These are phyloP conservation scores for Desoria tigrina DNA, from an alignment of 2,888 invertebrate genomes.

Conservation along the genomic window DNA sequence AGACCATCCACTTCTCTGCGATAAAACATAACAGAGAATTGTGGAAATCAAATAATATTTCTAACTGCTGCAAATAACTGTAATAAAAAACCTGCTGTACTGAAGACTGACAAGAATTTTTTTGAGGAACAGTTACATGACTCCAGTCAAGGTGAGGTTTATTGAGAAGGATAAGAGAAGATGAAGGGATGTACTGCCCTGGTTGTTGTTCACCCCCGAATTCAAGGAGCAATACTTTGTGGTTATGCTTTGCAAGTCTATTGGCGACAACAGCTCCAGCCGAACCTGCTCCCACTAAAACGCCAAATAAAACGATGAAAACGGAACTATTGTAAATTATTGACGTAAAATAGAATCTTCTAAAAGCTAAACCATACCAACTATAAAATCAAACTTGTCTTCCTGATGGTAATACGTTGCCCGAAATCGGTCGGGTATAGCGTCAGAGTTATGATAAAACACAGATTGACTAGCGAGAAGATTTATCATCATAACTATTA, in stretches of 20 bases:
- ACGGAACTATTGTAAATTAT: no score
- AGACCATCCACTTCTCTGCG: constrained; percentile 38
- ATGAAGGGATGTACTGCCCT: constrained; percentile 31
- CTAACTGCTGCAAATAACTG: no score
- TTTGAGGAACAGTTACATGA: constrained; percentile 40
- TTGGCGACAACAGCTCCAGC: constrained; percentile 13
- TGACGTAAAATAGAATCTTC: neutral
- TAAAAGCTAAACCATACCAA: constrained; percentile 31
- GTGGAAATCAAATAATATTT: neutral
- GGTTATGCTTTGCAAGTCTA: neutral
- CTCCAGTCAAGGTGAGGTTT: constrained; percentile 42
- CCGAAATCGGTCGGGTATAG: constrained; percentile 11
- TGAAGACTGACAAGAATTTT: constrained; percentile 33
- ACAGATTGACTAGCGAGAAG: constrained; percentile 32
- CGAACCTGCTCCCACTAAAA: constrained; percentile 6
- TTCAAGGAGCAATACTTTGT: constrained; percentile 30
- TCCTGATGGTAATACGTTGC: constrained; percentile 6
- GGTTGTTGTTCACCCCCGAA: neutral
- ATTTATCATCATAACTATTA: constrained; percentile 32
- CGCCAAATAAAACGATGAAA: neutral
- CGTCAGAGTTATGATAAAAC: constrained; percentile 33
- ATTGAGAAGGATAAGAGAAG: constrained; percentile 36
- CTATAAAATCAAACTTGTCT: constrained; percentile 35
- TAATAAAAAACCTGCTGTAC: constrained; percentile 44
- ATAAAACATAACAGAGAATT: neutral